Conservation (phyloP, 2,113 vertebrate genomes). For the Tichodroma muraria region DNA sequence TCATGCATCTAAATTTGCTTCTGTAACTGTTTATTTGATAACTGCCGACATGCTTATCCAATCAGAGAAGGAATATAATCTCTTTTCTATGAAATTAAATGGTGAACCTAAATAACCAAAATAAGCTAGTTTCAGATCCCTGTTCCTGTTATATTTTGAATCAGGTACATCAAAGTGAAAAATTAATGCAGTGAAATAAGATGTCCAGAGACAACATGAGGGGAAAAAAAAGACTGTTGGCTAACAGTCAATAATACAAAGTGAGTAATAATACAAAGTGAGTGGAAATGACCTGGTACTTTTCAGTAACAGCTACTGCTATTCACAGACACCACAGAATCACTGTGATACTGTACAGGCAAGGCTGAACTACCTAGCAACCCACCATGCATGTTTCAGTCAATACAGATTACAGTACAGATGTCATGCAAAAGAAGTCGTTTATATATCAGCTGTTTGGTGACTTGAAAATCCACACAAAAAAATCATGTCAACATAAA, state of each 20-base stretch:
- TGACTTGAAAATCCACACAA: background rate
- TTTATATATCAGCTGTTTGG: background rate
- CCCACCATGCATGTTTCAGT: background rate
- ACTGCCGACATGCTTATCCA: background rate
- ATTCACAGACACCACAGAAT: background rate
- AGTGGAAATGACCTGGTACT: background rate
- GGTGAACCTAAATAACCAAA: background rate
- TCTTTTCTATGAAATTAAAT: slow-evolving; percentile 3
- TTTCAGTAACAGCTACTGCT: background rate
- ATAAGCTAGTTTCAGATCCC: background rate
- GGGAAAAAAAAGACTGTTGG: background rate
- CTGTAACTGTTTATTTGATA: background rate
- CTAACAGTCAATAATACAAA: background rate
- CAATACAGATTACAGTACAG: background rate
- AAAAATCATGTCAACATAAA: background rate
- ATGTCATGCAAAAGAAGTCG: background rate
- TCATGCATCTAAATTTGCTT: background rate
- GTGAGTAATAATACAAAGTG: background rate
- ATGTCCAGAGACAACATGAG: background rate
- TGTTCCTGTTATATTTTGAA: background rate
- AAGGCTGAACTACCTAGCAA: background rate
- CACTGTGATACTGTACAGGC: background rate
- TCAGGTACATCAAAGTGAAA: background rate
- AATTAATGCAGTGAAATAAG: background rate
- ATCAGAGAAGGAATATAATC: background rate